A percentile compares a stretch with the other conserved stretches of the same genome.
These are phyloP conservation scores for Bos taurus DNA, from an alignment of 2,113 vertebrate species.

Conservation along the genomic window DNA sequence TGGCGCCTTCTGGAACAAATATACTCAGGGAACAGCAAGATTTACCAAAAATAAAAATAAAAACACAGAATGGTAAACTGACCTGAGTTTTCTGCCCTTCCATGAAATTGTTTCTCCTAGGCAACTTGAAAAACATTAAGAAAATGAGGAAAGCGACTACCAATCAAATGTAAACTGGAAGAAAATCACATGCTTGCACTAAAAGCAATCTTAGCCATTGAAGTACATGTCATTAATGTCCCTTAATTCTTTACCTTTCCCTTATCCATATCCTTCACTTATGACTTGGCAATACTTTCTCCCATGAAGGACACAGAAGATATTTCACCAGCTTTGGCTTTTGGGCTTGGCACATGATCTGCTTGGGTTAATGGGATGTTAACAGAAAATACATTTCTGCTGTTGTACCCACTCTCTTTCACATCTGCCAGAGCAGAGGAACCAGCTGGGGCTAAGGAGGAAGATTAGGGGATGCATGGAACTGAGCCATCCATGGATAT, in stretches of 20 bases:
- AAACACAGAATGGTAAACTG: background rate
- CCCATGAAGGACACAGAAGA: background rate
- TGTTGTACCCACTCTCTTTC: background rate
- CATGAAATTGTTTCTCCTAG: background rate
- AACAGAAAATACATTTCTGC: background rate
- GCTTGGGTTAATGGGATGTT: background rate
- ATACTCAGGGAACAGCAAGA: background rate
- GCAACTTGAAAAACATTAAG: constrained; percentile 26
- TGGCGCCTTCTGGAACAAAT: background rate
- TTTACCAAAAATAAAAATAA: background rate
- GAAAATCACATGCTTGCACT: background rate
- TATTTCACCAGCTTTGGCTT: background rate
- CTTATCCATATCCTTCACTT: background rate
- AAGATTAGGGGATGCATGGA: fast-evolving
- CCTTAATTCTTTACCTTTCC: background rate
- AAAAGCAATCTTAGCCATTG: background rate
- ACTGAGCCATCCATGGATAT: background rate
- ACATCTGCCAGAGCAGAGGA: background rate
- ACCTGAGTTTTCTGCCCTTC: background rate
- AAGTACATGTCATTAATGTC: background rate
- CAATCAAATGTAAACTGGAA: background rate
- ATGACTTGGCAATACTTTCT: background rate
- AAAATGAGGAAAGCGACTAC: background rate
- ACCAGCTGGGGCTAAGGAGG: background rate
- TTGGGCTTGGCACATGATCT: background rate